A percentile compares a stretch with the other conserved stretches of the same genome.
Evolutionary conservation across 1,140 invertebrate genomes (phyloP).

Genomic region (Hyles euphorbiae): DNA sequence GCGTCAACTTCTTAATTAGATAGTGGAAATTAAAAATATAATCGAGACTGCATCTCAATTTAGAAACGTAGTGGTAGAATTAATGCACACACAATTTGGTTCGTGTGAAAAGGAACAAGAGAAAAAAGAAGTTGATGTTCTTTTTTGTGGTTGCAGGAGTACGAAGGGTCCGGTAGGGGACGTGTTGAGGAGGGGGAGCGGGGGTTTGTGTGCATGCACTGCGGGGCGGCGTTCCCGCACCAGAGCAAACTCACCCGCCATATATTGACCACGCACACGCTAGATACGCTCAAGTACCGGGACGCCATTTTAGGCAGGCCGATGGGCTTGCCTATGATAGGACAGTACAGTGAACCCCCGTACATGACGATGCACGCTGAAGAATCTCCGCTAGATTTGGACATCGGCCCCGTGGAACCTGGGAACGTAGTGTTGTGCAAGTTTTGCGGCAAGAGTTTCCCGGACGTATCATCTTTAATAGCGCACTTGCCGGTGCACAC

Average conservation of each 20-base stretch:
- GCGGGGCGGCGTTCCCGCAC: constrained; percentile 89
- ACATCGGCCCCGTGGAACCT: constrained; percentile 76
- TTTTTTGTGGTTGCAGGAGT: constrained; percentile 95
- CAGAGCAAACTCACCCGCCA: constrained; percentile 92
- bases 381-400: constrained; percentile 72
- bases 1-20: constrained; percentile 93
- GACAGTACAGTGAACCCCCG: constrained; percentile 65
- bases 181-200: constrained; percentile 69
- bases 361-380: constrained; percentile 69
- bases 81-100: constrained; percentile 68
- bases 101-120: constrained; percentile 59
- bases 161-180: constrained; percentile 79
- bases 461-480: constrained; percentile 90
- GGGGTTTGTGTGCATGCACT: constrained; percentile 88
- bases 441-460: constrained; percentile 92
- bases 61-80: constrained; percentile 70
- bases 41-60: constrained; percentile 69
- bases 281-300: constrained; percentile 89
- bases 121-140: constrained; percentile 92
- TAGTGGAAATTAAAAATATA: constrained; percentile 64
- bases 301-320: constrained; percentile 79
- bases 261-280: constrained; percentile 89
- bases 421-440: constrained; percentile 90
- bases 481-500: constrained; percentile 91
- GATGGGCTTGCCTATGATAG: constrained; percentile 74